phyloP scores from a whole-genome alignment of 2,113 vertebrate species.

The Mionectes macconnelli region DNA sequence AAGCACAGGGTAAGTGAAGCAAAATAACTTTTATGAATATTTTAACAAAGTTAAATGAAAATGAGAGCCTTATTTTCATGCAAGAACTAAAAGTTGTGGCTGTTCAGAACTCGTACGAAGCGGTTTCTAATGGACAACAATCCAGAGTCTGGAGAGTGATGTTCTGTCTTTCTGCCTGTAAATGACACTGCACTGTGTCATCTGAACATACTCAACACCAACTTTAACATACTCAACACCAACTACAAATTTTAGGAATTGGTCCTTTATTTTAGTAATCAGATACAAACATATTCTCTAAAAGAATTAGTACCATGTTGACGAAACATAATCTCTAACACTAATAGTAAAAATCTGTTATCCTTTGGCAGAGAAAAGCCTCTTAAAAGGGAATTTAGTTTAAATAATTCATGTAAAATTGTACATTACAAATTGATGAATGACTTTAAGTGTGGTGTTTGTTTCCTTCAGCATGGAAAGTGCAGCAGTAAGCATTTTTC shows the following conservation, averaged over 20 bases:
- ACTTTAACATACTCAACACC: background rate
- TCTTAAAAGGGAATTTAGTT: background rate
- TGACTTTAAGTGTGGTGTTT: background rate
- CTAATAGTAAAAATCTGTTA: background rate
- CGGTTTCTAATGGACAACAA: background rate
- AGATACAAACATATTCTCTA: background rate
- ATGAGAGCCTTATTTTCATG: background rate
- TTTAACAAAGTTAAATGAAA: background rate
- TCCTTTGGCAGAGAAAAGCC: background rate
- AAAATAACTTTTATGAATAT: background rate
- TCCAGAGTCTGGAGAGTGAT: background rate
- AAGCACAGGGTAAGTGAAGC: background rate
- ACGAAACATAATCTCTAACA: background rate
- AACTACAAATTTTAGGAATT: background rate
- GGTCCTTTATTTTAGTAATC: background rate
- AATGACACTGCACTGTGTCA: background rate
- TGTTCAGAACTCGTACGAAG: background rate
- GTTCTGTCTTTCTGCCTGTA: background rate
- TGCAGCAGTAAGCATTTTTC: background rate
- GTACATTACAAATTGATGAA: background rate
- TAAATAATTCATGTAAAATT: constrained; percentile 3
- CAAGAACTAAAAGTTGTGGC: background rate
- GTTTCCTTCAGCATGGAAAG: background rate
- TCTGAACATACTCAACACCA: background rate
- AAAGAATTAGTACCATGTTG: background rate